Base-by-base conservation (phyloP, 1,140 invertebrate species). In the Drosophila guanche region DNA sequence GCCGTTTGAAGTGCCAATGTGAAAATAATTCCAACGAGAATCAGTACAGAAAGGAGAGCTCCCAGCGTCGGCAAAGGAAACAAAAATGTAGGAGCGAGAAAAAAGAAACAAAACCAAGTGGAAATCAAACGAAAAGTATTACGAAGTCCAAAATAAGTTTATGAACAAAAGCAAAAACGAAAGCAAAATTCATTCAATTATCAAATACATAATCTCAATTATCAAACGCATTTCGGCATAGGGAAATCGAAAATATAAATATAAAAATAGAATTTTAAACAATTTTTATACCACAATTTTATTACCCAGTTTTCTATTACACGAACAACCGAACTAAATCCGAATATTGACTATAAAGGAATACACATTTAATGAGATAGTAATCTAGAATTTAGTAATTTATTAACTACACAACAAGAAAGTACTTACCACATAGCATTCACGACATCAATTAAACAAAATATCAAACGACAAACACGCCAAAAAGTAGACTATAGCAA, bases 101-200 rank as follows among this genome's bases (percentile, higher is more conserved):
- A 51, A 60, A 54, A 20, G 16, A 55, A 77, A 57, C 27, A 61
- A 79, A 65, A 65, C n/a, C 63, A 51, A 74, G 74, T 69, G 67
- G 73, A 68, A 75, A 83, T 68, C 83, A 83, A 88, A 81, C 74
- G 67, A 83, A 86, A 86, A 86, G 83, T 86, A 86, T 86, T 86
- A 86, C 63, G 67, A 47, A 81, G 62, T 88, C 83, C 83, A 86
- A 86, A 86, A 63, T 68, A 66, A 59, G 61, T 53, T 60, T 62
- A 33, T 8, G 29, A 41, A 52, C 37, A 50, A 47, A 41, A 59
- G 33, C 14, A 37, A 42, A 59, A 67, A 45, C 7, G 46, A 55
- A 20, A 71, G 22, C 6, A 46, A 62, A 66, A 57, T 65, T 65
- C 59, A 63, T 29, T 33, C 62, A 56, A 65, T 42, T 65, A 73